These are phyloP conservation scores for Corvus hawaiiensis DNA, from an alignment of 2,113 vertebrate genomes.

Conservation along the genomic window DNA sequence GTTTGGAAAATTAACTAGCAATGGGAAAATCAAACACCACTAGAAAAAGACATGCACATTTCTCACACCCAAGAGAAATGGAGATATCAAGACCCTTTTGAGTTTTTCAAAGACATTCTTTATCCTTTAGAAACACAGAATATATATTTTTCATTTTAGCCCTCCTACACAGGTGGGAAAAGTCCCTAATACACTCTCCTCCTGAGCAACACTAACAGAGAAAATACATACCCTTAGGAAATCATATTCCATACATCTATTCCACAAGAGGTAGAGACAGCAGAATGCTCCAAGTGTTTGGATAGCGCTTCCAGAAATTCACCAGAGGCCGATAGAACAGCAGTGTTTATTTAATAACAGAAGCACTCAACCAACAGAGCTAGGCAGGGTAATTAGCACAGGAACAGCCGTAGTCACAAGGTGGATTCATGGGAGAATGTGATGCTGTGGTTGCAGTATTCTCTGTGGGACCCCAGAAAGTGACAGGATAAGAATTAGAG, in stretches of 20 bases:
- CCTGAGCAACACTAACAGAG: background rate
- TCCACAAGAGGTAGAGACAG: background rate
- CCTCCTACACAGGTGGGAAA: background rate
- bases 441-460: background rate
- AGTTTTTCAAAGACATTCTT: background rate
- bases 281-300: background rate
- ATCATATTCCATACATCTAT: background rate
- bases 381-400: background rate
- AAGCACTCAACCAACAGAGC: background rate
- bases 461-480: background rate
- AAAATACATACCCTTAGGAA: background rate
- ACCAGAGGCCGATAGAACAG: background rate
- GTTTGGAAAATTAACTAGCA: background rate
- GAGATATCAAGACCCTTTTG: background rate
- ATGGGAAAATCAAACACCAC: background rate
- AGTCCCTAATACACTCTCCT: background rate
- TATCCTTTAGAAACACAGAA: background rate
- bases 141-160: background rate
- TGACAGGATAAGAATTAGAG: background rate
- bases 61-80: background rate
- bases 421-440: background rate
- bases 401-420: conserved; percentile 18
- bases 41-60: background rate
- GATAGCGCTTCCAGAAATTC: background rate
- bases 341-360: conserved; percentile 12